Conservation (phyloP, 2,797 vertebrate species). For the Neopelma chrysocephalum region DNA sequence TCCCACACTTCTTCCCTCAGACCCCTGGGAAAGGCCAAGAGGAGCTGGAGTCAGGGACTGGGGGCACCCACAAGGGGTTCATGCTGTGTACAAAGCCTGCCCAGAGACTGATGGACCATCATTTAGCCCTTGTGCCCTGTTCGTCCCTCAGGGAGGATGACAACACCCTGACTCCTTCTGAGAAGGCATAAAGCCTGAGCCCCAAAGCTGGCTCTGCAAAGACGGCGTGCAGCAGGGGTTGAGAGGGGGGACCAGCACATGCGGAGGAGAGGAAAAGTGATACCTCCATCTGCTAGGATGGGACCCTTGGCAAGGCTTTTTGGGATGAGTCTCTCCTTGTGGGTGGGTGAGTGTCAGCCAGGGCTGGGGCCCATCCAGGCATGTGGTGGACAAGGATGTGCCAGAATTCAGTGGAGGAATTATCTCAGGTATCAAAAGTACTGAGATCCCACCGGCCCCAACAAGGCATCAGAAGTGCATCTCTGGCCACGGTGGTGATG, state of each 20-base stretch:
- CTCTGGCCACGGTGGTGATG: background rate
- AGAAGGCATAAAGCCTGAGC: background rate
- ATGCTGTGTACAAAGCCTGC: background rate
- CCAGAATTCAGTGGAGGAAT: background rate
- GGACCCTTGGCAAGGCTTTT: accelerated
- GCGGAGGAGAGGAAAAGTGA: background rate
- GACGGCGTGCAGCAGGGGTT: background rate
- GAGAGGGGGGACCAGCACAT: background rate
- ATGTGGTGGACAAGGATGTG: background rate
- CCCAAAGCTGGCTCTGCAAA: background rate
- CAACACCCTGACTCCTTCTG: background rate
- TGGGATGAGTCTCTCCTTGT: background rate
- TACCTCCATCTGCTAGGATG: background rate
- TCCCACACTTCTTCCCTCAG: background rate
- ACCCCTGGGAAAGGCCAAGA: background rate
- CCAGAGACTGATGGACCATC: background rate
- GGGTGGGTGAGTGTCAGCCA: background rate
- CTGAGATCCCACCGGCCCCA: accelerated
- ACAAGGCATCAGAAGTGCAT: background rate
- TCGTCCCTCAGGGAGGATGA: background rate
- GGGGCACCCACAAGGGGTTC: accelerated
- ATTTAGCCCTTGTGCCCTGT: background rate
- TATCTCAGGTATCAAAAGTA: background rate
- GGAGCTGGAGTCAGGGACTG: background rate
- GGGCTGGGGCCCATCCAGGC: background rate